phyloP scores from a whole-genome alignment of 2,888 invertebrate species.

The Teinopalpus imperialis region DNA sequence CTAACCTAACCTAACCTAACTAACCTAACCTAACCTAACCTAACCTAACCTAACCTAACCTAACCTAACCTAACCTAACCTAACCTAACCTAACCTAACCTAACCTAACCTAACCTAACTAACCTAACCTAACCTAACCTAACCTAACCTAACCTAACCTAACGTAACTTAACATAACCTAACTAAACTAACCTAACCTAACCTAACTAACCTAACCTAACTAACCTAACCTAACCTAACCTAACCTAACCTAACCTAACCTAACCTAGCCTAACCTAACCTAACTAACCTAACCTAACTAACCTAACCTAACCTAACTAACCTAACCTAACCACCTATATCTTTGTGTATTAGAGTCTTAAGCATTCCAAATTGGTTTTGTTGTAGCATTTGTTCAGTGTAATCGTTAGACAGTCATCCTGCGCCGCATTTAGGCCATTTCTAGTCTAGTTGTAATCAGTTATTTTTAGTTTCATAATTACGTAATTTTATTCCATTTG shows the following conservation, averaged over 20 bases:
- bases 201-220: slow-evolving; percentile 24
- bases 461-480: too few species aligned
- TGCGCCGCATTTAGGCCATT: too few species aligned
- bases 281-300: too few species aligned
- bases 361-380: too few species aligned
- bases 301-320: slow-evolving; percentile 27
- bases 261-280: slow-evolving; percentile 27
- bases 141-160: slow-evolving; percentile 23
- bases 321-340: too few species aligned
- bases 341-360: too few species aligned
- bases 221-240: slow-evolving; percentile 26
- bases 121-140: slow-evolving; percentile 28
- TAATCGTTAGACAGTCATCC: too few species aligned
- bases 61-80: slow-evolving; percentile 22
- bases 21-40: slow-evolving; percentile 21
- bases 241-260: slow-evolving; percentile 27
- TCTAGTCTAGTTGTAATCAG: too few species aligned
- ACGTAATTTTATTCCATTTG: too few species aligned
- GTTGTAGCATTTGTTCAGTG: too few species aligned
- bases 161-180: slow-evolving; percentile 22
- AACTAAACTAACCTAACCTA: too few species aligned
- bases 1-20: slow-evolving; percentile 22
- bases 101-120: slow-evolving; percentile 26
- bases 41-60: slow-evolving; percentile 22
- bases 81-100: slow-evolving; percentile 23